These are phyloP conservation scores for Aphaenogaster rudis DNA, from an alignment of 1,140 invertebrate genomes.

Conservation along the genomic window DNA sequence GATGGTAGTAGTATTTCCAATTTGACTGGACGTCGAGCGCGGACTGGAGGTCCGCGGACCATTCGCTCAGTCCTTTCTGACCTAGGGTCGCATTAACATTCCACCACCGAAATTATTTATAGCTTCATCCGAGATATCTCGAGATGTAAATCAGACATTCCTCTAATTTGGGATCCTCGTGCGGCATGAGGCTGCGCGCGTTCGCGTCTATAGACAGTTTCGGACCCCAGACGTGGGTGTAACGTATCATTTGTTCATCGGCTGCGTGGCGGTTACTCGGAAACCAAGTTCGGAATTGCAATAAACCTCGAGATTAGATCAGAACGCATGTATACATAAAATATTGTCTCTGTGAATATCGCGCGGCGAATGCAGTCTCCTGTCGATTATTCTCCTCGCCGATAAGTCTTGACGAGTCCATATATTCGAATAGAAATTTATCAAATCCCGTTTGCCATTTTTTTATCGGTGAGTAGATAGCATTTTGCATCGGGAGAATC, in stretches of 20 bases:
- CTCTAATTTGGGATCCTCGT: constrained; percentile 81
- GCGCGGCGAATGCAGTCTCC: not conserved
- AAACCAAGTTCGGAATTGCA: constrained; percentile 5
- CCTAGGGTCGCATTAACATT: constrained; percentile 83
- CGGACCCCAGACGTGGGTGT: constrained; percentile 58
- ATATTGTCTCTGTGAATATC: not conserved
- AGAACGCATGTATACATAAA: not conserved
- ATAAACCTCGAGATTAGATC: constrained; percentile 33
- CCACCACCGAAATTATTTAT: constrained; percentile 85
- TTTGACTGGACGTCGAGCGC: constrained; percentile 72
- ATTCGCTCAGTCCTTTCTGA: constrained; percentile 76
- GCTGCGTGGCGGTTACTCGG: not conserved
- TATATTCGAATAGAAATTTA: not conserved
- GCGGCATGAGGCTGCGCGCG: constrained; percentile 30
- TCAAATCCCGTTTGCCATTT: not conserved
- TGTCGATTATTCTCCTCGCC: not conserved
- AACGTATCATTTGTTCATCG: constrained; percentile 64
- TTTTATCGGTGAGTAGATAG: not conserved
- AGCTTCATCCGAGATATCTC: constrained; percentile 84
- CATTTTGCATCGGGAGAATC: not conserved
- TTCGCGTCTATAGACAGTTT: constrained; percentile 61
- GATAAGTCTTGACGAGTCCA: not conserved
- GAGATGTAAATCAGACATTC: constrained; percentile 84
- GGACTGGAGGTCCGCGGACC: constrained; percentile 75
- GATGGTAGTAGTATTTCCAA: constrained; percentile 69